Base-by-base conservation (phyloP, 2,797 vertebrate species). In the Sebastes trivittatus region DNA sequence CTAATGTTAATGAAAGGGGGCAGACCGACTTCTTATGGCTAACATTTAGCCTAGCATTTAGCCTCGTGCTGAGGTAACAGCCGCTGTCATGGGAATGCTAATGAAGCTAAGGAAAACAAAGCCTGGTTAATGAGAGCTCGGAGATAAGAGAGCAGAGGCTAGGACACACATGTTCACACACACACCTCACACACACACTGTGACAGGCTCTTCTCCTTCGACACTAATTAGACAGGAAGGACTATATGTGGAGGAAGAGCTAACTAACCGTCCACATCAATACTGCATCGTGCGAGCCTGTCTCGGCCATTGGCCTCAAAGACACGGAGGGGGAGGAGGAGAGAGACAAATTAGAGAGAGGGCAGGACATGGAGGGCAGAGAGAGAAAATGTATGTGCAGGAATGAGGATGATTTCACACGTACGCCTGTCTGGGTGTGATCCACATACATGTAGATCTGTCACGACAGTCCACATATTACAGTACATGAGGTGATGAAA, bases 101-200 rank as follows among this genome's bases (percentile, higher is more conserved):
- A 95, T 94, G 93, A 94, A 92, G 86, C 88, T 83, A 92, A 93
- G 83, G 93, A 95, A 95, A 95, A 95, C 93, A 95, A 95, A 95
- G 93, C 80, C 92, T 93, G 78, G 88, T 90, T 94, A 95, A 94
- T 94, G 93, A 94, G 93, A 92, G 92, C 86, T 62, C 55, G 49
- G 87, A 93, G 93, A 94, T 94, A 94, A 91, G 88, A 90, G 84
- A 87, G 91, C 90, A 92, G 89, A 92, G 92, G 90, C 80, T 70
- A 86, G 85, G 75, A 83, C 84, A 75, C 82, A 72, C 83, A 78
- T 61, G 56, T 18, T 72, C 75, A 78, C 86, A 76, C 52, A 78
- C 64, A 58, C 25, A 25, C 65, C 75, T 34, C 75, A 82, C 5
- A 75, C 78, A 69, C 75, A 80, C 36, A 58, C 23, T 58, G 54